Evolutionary conservation across 1,140 invertebrate species (phyloP).

Genomic region (Macrobrachium rosenbergii): DNA sequence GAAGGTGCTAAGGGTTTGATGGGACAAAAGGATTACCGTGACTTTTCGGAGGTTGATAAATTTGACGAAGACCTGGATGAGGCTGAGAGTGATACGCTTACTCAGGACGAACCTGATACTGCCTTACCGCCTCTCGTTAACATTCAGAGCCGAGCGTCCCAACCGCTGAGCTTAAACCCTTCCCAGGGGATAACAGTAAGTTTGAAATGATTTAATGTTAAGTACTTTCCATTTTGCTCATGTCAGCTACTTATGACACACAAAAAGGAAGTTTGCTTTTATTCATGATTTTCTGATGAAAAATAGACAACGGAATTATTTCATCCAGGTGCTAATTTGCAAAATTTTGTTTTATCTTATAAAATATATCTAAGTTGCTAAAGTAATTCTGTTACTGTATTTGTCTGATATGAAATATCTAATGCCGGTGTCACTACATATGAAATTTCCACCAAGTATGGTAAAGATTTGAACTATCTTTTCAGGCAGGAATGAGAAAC

Average conservation of each 20-base stretch:
- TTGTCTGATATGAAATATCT: neutral
- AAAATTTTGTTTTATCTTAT: too few species aligned
- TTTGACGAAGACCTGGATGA: neutral
- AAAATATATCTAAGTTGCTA: too few species aligned
- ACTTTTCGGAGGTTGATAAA: constrained; percentile 4
- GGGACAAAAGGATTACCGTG: neutral
- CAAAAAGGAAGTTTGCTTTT: too few species aligned
- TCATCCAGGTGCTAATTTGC: too few species aligned
- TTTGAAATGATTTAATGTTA: neutral
- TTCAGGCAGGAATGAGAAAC: constrained; percentile 45
- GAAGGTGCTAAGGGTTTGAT: constrained; percentile 31
- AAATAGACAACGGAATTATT: too few species aligned
- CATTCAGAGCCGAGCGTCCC: constrained; percentile 26
- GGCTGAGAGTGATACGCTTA: neutral
- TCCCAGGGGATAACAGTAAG: constrained; percentile 46
- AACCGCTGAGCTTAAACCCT: constrained; percentile 36
- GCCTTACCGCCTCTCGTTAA: constrained; percentile 27
- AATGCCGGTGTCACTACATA: too few species aligned
- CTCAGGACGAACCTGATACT: constrained; percentile 35
- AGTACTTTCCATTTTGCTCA: neutral
- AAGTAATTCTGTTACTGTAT: neutral
- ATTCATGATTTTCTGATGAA: too few species aligned
- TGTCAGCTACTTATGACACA: too few species aligned
- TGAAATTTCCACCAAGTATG: neutral
- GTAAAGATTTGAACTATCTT: neutral